Evolutionary conservation across 1,140 invertebrate species (phyloP), one percentile per base, ranked within the genome.

Genomic region (Scaptomyza graminum): DNA sequence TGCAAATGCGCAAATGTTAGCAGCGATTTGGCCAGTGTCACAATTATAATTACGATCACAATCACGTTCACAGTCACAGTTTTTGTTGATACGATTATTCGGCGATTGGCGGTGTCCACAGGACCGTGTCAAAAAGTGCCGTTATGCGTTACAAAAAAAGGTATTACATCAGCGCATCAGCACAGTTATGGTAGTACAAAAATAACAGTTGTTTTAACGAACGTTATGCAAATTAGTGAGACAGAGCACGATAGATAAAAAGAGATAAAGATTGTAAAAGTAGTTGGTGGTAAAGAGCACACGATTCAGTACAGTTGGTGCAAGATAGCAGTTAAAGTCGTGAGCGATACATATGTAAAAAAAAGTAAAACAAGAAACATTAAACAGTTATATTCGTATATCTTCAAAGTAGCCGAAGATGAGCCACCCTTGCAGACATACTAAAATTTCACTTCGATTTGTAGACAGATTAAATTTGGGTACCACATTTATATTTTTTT

Each of bases 151-250:
- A 64, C 61, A 62, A 41, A 64, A 67, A 62, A 41, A 31, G 13
- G 41, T 31, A 54, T 52, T 47, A 62, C 59, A 44, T 70, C 67
- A 56, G 50, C 67, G 59, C 31, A 63, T 54, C 51, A 59, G 54
- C 50, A 66, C 56, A 72, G 47, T 44, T 59, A 46, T n/a, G 60
- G 25, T 50, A 62, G 34, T 43, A 61, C n/a, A 59, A 59, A 59
- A 49, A 57, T 13, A 28, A n/a, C n/a, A 22, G 63, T 13, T 16
- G 63, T 52, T 22, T 67, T 73, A 73, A 56, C 47, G 18, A 46
- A 69, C 44, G 50, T 69, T 69, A 76, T 76, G 61, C 56, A 51
- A 15, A 79, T 83, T 83, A 83, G 67, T 61, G n/a, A 37, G 60
- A 68, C 22, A 69, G 8, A 63, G 46, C 49, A 47, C 34, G 31